Percentiles rank a stretch among this genome's conserved stretches.
These are phyloP conservation scores for Brenthis daphne DNA, from an alignment of 2,888 invertebrate genomes.

Conservation along the genomic window DNA sequence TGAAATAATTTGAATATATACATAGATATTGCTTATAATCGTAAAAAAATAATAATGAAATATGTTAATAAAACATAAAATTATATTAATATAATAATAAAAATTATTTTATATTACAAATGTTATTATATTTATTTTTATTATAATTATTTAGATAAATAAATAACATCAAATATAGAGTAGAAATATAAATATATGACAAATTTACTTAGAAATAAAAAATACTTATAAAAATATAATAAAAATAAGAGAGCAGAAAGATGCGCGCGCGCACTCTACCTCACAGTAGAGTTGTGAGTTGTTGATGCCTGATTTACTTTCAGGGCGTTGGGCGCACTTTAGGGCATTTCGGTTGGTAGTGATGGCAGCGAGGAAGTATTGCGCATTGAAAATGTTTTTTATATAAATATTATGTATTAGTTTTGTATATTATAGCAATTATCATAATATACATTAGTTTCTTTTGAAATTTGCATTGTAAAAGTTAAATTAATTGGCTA, in stretches of 20 bases:
- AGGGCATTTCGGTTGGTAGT: slow-evolving; percentile 19
- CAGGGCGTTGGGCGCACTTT: slow-evolving; percentile 27
- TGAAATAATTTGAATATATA: too few relatives aligned
- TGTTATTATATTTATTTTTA: background rate
- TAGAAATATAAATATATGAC: background rate
- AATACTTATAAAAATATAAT: slow-evolving; percentile 2
- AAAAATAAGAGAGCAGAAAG: background rate
- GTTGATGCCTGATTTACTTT: slow-evolving; percentile 16
- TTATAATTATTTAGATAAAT: background rate
- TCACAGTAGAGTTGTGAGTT: slow-evolving; percentile 24
- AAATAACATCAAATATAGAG: background rate
- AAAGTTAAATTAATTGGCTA: too few relatives aligned
- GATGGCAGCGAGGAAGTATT: slow-evolving; percentile 25
- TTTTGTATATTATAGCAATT: too few relatives aligned
- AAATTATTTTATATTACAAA: too few relatives aligned
- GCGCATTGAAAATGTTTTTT: background rate
- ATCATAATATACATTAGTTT: too few relatives aligned
- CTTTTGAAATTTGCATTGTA: too few relatives aligned
- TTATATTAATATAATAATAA: too few relatives aligned
- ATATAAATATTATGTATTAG: too few relatives aligned
- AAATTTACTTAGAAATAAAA: background rate
- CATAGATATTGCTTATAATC: too few relatives aligned
- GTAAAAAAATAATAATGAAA: too few relatives aligned
- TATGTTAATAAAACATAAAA: too few relatives aligned
- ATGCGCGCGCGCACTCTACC: slow-evolving; percentile 15